Evolutionary conservation across 2,888 invertebrate species (phyloP).

Genomic region (Eupithecia inturbata): DNA sequence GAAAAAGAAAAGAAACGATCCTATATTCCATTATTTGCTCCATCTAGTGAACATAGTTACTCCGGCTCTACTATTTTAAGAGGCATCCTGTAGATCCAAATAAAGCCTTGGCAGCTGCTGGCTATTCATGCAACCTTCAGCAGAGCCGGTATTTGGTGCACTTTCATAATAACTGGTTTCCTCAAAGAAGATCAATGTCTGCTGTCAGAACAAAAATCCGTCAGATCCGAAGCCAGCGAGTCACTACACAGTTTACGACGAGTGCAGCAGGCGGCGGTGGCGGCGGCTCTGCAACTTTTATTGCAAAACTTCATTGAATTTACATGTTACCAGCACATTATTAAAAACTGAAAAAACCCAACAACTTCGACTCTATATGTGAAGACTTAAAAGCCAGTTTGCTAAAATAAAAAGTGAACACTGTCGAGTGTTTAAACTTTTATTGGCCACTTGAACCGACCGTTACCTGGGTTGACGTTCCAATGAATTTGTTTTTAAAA

Average conservation of each 20-base stretch:
- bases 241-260: neutral
- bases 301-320: slow-evolving; percentile 80
- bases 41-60: too few relatives aligned
- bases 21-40: too few relatives aligned
- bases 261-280: slow-evolving; percentile 20
- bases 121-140: neutral
- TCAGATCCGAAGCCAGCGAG: slow-evolving; percentile 11
- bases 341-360: slow-evolving; percentile 70
- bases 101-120: neutral
- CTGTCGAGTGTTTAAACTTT: slow-evolving; percentile 58
- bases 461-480: slow-evolving; percentile 40
- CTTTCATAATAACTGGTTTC: neutral
- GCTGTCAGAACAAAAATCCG: slow-evolving; percentile 31
- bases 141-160: neutral
- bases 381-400: slow-evolving; percentile 44
- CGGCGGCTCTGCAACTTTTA: slow-evolving; percentile 74
- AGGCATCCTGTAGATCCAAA: too few relatives aligned
- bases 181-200: neutral
- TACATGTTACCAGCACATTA: slow-evolving; percentile 76
- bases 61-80: too few relatives aligned
- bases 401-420: slow-evolving; percentile 36
- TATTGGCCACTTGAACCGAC: slow-evolving; percentile 50
- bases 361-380: slow-evolving; percentile 43
- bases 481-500: slow-evolving; percentile 31
- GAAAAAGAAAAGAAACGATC: too few relatives aligned